A percentile compares a stretch with the other conserved stretches of the same genome.
Conservation (phyloP, 2,113 vertebrate genomes). For the Daphoenositta chrysoptera region DNA sequence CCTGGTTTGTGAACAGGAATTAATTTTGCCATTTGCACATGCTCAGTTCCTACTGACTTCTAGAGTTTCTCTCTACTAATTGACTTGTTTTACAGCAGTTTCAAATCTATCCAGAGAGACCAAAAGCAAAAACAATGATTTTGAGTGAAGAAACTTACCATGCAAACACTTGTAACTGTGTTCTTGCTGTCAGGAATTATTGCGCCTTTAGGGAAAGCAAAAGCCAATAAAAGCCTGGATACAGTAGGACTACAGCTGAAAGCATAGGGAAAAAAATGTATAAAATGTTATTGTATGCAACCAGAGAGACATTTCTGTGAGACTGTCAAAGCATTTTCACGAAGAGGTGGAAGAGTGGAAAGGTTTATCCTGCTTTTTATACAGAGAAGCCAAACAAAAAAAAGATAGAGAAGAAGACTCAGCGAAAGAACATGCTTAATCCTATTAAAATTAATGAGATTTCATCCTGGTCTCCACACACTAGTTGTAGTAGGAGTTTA, state of each 20-base stretch:
- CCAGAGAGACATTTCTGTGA: background rate
- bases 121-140: background rate
- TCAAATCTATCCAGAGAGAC: background rate
- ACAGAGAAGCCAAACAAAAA: background rate
- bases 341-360: background rate
- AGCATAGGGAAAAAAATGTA: background rate
- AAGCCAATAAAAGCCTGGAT: background rate
- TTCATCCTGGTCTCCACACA: background rate
- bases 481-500: background rate
- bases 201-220: background rate
- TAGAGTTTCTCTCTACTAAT: background rate
- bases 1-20: background rate
- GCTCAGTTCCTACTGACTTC: background rate
- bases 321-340: background rate
- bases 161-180: background rate
- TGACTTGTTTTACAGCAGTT: background rate
- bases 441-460: constrained; percentile 45
- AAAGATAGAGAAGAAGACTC: background rate
- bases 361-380: background rate
- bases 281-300: background rate
- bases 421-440: constrained; percentile 1
- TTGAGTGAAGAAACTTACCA: background rate
- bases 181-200: background rate
- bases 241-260: background rate
- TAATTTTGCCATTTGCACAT: background rate